Base-by-base conservation (phyloP, 2,888 invertebrate genomes). In the Bruchidius siliquastri region DNA sequence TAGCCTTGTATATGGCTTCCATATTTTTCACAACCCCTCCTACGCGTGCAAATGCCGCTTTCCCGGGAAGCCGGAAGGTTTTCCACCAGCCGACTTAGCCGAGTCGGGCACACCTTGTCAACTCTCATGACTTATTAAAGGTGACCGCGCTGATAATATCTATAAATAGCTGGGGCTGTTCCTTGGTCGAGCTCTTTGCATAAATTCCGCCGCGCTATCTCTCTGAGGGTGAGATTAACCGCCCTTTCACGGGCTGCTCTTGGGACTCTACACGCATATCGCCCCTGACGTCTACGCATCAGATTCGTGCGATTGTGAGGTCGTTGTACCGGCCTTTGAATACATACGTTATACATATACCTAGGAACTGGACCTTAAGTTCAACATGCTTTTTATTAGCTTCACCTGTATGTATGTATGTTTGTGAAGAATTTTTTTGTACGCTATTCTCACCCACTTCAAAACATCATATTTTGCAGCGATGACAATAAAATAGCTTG, bases 131-230 rank as follows among this genome's bases (percentile, higher is more conserved):
- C 77, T 79, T 79, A 77, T 77, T 79, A 77, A 78, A 77, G 79
- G 77, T 77, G 79, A 77, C 79, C 77, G 77, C 76, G 72, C 74
- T 75, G 77, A 79, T 79, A 77, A 76, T 77, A 79, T 77, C 79
- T 79, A 79, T 79, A 77, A 79, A 77, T 74, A 77, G 74, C 72
- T 3, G 13, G 49, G 49, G 49, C 49, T 3, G 26, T 26, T 26
- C 8, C 26, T 26, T 18, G 49, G 49, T 3, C 49, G 49, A 13
- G 8, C 18, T 49, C 49, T 49, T 4, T 49, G 49, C 49, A 49
- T 49, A 49, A 49, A 49, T 49, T 49, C 49, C 49, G 13, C 10
- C 49, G 49, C 49, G 49, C 49, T 49, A 49, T 49, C 49, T 49
- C 49, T 13, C 30, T 49, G 49, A 49, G 49, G 49, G 49, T 13